phyloP scores from a whole-genome alignment of 1,140 invertebrate genomes.

The Trichonephila inaurata region DNA sequence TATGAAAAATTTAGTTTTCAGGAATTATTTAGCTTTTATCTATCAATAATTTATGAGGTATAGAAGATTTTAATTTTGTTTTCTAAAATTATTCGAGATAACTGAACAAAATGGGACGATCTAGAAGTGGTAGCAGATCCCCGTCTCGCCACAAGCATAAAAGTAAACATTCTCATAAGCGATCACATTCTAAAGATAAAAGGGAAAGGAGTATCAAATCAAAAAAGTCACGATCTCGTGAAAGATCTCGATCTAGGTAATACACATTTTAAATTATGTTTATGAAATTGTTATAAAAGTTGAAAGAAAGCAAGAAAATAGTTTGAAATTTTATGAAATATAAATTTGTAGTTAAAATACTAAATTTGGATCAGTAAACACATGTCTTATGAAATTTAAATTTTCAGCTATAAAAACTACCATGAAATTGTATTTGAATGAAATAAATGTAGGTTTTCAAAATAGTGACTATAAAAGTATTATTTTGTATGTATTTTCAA shows the following conservation, averaged over 20 bases:
- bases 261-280: neutral
- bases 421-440: too few species aligned
- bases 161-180: slow-evolving; percentile 91
- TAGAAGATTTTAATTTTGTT: neutral
- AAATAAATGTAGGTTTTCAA: too few species aligned
- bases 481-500: too few species aligned
- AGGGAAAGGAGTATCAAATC: slow-evolving; percentile 87
- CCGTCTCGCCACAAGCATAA: slow-evolving; percentile 89
- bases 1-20: too few species aligned
- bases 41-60: neutral
- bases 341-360: too few species aligned
- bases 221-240: slow-evolving; percentile 82
- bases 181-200: slow-evolving; percentile 88
- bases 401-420: too few species aligned
- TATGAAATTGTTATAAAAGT: neutral
- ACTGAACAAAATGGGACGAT: slow-evolving; percentile 86
- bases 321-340: too few species aligned
- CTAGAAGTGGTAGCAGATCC: slow-evolving; percentile 90
- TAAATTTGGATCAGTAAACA: too few species aligned
- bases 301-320: neutral
- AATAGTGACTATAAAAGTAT: too few species aligned
- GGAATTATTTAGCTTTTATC: too few species aligned
- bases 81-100: neutral
- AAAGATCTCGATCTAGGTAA: slow-evolving; percentile 47
- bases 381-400: too few species aligned